Evolutionary conservation across 2,888 invertebrate species (phyloP).

Genomic region (Zele albiditarsus): DNA sequence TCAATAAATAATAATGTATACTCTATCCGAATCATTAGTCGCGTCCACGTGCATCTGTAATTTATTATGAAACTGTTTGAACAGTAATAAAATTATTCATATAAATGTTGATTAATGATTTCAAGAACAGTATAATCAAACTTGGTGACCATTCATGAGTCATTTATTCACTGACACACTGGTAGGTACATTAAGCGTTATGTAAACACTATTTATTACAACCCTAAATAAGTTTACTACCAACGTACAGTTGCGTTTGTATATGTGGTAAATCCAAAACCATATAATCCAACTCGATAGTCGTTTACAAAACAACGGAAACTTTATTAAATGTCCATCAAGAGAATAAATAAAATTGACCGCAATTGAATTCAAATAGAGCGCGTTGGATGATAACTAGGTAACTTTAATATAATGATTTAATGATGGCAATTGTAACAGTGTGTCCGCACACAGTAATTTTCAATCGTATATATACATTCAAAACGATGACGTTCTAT

Average conservation of each 20-base stretch:
- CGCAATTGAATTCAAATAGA: constrained; percentile 15
- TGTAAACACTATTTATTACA: constrained; percentile 65
- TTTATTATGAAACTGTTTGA: background rate
- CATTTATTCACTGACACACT: constrained; percentile 56
- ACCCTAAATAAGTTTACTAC: constrained; percentile 61
- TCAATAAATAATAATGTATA: background rate
- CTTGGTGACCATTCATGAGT: constrained; percentile 28
- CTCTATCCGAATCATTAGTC: background rate
- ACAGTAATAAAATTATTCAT: constrained; percentile 7
- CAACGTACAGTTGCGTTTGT: constrained; percentile 19
- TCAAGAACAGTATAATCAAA: constrained; percentile 19
- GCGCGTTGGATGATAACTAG: background rate
- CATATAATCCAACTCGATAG: constrained; percentile 5
- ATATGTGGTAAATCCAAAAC: background rate
- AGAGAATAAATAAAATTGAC: background rate
- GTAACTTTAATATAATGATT: background rate
- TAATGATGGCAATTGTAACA: background rate
- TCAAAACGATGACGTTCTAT: no score
- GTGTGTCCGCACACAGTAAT: background rate
- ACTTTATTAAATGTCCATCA: background rate
- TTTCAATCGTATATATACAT: background rate
- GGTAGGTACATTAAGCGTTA: constrained; percentile 59
- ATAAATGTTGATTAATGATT: constrained; percentile 56
- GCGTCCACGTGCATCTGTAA: no score
- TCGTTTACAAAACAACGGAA: background rate